These are phyloP conservation scores for Leptodactylus fuscus DNA, from an alignment of 2,113 vertebrate genomes.

Conservation along the genomic window DNA sequence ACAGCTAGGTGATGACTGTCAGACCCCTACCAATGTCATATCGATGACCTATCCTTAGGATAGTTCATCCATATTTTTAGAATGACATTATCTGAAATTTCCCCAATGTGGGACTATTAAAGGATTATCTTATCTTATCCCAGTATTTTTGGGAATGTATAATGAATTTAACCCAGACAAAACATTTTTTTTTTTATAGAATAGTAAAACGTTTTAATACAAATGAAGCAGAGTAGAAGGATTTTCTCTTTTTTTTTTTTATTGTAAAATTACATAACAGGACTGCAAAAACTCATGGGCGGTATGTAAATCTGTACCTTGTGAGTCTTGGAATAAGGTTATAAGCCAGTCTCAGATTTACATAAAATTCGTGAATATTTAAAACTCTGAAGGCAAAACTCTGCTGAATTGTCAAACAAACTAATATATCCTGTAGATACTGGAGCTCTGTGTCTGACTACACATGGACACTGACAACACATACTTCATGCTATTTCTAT, in stretches of 20 bases:
- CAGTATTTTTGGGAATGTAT: neutral
- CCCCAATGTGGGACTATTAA: too few species aligned
- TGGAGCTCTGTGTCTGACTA: neutral
- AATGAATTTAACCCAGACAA: too few species aligned
- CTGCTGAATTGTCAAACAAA: neutral
- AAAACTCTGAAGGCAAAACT: neutral
- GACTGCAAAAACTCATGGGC: neutral
- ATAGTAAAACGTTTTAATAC: too few species aligned
- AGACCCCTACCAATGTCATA: too few species aligned
- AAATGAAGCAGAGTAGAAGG: neutral
- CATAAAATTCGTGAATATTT: neutral
- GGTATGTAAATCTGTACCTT: neutral
- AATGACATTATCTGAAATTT: too few species aligned
- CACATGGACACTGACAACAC: neutral
- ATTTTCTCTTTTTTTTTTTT: neutral
- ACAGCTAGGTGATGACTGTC: too few species aligned
- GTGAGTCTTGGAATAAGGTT: neutral
- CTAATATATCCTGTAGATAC: neutral
- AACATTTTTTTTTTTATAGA: too few species aligned
- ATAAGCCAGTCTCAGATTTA: neutral
- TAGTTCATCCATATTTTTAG: too few species aligned
- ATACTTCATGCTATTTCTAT: too few species aligned
- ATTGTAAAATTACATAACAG: neutral
- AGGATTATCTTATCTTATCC: too few species aligned
- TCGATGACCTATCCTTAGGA: too few species aligned